A percentile compares a stretch with the other conserved stretches of the same genome.
Conservation (phyloP, 2,888 invertebrate species). For the Apamea monoglypha region DNA sequence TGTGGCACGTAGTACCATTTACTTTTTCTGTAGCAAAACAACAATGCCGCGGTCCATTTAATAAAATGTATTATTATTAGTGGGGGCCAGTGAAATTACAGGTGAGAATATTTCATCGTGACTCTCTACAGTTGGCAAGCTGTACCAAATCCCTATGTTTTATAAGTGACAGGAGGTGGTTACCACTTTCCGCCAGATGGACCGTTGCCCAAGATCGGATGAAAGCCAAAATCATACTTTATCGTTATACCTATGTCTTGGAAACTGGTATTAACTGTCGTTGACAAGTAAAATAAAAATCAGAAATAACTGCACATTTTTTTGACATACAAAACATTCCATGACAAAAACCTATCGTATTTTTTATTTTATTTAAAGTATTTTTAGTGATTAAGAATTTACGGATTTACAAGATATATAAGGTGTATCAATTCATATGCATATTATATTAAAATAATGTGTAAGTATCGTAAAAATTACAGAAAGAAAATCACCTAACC, state of each 20-base stretch:
- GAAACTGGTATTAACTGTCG: background rate
- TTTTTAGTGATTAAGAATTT: background rate
- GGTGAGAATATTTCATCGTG: no score
- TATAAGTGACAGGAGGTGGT: background rate
- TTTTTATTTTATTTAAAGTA: no score
- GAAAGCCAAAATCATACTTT: slow-evolving; percentile 8
- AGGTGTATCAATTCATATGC: background rate
- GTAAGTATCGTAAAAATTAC: background rate
- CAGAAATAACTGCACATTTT: no score
- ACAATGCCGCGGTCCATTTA: no score
- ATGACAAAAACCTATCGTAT: background rate
- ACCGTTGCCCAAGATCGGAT: slow-evolving; percentile 31
- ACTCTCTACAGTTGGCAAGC: background rate
- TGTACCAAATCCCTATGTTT: background rate
- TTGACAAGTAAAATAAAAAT: background rate
- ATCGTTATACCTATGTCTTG: background rate
- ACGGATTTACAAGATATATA: background rate
- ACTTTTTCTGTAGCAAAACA: no score
- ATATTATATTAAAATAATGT: background rate
- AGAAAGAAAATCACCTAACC: background rate
- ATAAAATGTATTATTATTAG: no score
- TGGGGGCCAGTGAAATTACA: no score
- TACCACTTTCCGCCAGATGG: slow-evolving; percentile 25
- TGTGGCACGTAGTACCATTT: no score
- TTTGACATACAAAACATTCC: no score